These are phyloP conservation scores for Paragorgia papillata DNA, from an alignment of 92 coral and sea anemone species.

Conservation along the genomic window DNA sequence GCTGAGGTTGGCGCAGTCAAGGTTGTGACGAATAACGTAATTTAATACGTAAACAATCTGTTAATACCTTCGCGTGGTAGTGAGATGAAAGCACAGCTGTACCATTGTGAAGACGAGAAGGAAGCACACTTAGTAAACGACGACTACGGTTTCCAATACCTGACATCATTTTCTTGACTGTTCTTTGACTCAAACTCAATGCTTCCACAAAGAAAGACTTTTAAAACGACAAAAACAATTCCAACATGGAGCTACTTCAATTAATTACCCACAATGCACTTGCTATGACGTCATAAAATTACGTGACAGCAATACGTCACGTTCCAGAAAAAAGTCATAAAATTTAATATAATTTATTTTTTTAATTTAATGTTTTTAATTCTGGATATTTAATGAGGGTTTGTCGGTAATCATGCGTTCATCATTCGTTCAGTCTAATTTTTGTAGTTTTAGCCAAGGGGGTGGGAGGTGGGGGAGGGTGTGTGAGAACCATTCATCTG, in stretches of 20 bases:
- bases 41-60: neutral
- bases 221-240: neutral
- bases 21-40: neutral
- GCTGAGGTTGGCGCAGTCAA: too few relatives aligned
- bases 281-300: neutral
- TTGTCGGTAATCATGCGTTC: too few relatives aligned
- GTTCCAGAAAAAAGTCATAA: too few relatives aligned
- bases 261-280: constrained; percentile 11
- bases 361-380: too few relatives aligned
- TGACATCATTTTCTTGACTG: constrained; percentile 12
- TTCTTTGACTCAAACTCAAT: neutral
- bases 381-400: too few relatives aligned
- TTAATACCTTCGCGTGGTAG: constrained; percentile 33
- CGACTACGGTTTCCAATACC: constrained; percentile 24
- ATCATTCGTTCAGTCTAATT: too few relatives aligned
- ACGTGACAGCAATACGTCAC: too few relatives aligned
- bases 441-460: too few relatives aligned
- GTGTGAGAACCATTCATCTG: too few relatives aligned
- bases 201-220: neutral
- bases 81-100: neutral
- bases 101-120: constrained; percentile 6
- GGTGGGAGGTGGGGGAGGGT: too few relatives aligned
- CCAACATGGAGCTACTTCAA: too few relatives aligned
- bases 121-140: constrained; percentile 9
- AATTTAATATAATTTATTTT: too few relatives aligned